Conservation (phyloP, 2,113 vertebrate genomes). For the Gavialis gangeticus region DNA sequence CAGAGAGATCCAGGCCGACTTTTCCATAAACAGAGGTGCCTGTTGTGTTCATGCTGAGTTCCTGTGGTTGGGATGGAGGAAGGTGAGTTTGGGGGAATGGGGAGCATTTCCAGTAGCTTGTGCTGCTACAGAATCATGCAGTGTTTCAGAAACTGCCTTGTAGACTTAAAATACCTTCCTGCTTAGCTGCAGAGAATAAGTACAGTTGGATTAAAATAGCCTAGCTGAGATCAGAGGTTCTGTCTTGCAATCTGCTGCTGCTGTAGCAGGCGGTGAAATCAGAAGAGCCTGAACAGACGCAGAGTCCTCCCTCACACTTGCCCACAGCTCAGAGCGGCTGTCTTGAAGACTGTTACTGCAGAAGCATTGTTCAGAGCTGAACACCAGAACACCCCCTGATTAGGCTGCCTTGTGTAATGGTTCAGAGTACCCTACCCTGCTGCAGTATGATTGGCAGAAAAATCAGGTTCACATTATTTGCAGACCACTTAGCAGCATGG, state of each 20-base stretch:
- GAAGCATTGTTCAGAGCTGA: fast-evolving
- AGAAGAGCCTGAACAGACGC: neutral
- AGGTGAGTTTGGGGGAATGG: neutral
- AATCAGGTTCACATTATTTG: neutral
- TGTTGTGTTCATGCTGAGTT: neutral
- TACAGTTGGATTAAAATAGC: constrained; percentile 28
- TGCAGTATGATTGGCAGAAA: neutral
- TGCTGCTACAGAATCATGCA: fast-evolving
- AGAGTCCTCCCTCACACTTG: neutral
- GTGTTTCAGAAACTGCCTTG: neutral
- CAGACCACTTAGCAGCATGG: neutral
- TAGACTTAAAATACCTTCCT: neutral
- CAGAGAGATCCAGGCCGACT: neutral
- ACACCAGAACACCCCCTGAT: neutral
- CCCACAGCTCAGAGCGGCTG: neutral
- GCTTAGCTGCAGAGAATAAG: neutral
- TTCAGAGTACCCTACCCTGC: neutral
- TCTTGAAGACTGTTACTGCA: neutral
- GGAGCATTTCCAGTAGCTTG: neutral
- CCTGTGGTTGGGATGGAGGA: fast-evolving
- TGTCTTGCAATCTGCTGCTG: constrained; percentile 31
- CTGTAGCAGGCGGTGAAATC: constrained; percentile 6
- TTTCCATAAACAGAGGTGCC: neutral
- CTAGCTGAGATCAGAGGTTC: neutral
- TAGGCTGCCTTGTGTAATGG: neutral